These are phyloP conservation scores for Aspidiotus destructor DNA, from an alignment of 2,888 invertebrate genomes.

Conservation along the genomic window DNA sequence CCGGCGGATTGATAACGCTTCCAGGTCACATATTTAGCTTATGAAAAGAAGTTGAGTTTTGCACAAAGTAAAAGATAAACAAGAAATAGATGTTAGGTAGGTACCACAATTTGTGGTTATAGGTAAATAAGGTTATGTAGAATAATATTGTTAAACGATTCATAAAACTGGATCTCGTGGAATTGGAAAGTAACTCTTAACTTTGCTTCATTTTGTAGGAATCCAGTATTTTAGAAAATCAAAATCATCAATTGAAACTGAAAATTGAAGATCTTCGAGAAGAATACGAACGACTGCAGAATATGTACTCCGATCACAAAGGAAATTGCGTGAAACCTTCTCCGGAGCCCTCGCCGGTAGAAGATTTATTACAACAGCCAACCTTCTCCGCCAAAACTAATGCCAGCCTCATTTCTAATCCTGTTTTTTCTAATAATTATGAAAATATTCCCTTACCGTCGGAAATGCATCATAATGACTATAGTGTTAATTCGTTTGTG, in stretches of 20 bases:
- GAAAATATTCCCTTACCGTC: background rate
- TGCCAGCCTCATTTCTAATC: background rate
- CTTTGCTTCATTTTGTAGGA: slow-evolving; percentile 45
- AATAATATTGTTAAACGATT: no score
- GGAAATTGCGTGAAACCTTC: slow-evolving; percentile 24
- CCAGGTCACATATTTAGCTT: no score
- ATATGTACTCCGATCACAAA: slow-evolving; percentile 65
- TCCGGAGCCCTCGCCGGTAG: slow-evolving; percentile 20
- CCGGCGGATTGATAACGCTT: no score
- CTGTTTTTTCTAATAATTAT: background rate
- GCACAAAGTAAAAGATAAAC: no score
- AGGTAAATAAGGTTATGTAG: no score
- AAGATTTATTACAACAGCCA: slow-evolving; percentile 14
- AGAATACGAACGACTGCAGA: slow-evolving; percentile 64
- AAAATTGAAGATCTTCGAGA: slow-evolving; percentile 74
- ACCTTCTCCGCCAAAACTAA: slow-evolving; percentile 4
- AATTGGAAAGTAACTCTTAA: no score
- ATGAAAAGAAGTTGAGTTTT: no score
- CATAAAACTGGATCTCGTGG: no score
- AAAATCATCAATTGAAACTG: slow-evolving; percentile 71
- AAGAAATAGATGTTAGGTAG: no score
- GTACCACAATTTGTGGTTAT: no score
- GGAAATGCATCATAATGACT: background rate
- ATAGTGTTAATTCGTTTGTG: background rate
- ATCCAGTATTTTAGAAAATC: slow-evolving; percentile 73